Evolutionary conservation across 2,113 vertebrate species (phyloP).

Genomic region (Tragelaphus scriptus): DNA sequence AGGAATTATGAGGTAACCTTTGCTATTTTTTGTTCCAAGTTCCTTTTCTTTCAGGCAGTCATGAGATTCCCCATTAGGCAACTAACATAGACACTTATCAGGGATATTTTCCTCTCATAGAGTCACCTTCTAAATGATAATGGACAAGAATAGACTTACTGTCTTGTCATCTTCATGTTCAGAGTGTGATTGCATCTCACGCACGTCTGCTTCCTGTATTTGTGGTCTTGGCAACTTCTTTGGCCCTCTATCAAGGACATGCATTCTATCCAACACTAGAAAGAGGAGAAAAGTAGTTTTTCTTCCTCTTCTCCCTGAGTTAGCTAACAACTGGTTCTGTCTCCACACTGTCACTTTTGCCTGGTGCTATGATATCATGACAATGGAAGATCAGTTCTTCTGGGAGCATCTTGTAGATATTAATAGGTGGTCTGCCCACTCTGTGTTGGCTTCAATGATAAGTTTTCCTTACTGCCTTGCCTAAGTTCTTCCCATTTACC

Average conservation of each 20-base stretch:
- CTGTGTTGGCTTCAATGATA: neutral
- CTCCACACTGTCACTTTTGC: neutral
- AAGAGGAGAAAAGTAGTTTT: neutral
- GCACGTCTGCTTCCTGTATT: neutral
- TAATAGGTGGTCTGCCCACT: neutral
- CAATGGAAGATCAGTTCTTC: neutral
- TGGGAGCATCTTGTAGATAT: neutral
- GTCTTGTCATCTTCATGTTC: neutral
- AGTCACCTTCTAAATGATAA: neutral
- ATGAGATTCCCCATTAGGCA: neutral
- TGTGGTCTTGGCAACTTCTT: neutral
- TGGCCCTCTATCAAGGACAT: neutral
- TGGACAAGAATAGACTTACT: neutral
- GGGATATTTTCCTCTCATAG: neutral
- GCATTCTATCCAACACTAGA: neutral
- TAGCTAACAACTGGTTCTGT: neutral
- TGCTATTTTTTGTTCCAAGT: neutral
- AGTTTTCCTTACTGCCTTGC: neutral
- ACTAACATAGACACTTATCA: neutral
- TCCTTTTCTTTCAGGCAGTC: neutral
- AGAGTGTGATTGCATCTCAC: neutral
- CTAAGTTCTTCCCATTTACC: neutral
- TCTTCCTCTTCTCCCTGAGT: neutral
- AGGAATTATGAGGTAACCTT: neutral
- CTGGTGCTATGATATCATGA: neutral